These are phyloP conservation scores for Epinotia ramella DNA, from an alignment of 2,888 invertebrate species.

Conservation along the genomic window DNA sequence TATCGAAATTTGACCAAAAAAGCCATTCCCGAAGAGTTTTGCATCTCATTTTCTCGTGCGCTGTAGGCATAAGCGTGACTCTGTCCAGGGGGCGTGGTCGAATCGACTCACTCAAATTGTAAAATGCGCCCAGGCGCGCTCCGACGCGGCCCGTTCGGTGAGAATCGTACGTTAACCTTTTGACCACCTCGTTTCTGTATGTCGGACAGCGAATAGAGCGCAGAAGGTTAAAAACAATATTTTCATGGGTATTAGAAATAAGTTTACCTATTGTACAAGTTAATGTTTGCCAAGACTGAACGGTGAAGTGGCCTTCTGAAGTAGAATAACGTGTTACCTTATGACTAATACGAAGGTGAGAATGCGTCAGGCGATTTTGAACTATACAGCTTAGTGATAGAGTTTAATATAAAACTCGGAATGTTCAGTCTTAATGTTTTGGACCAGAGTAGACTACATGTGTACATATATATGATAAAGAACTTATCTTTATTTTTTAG, in stretches of 20 bases:
- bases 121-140: too few relatives aligned
- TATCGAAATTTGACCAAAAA: too few relatives aligned
- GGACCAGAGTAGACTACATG: conserved; percentile 26
- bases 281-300: conserved; percentile 36
- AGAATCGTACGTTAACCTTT: background rate
- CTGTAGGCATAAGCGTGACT: too few relatives aligned
- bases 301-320: conserved; percentile 36
- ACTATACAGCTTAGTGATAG: conserved; percentile 10
- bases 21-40: too few relatives aligned
- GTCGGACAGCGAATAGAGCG: background rate
- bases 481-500: conserved; percentile 10
- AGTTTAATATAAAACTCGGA: background rate
- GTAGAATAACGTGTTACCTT: conserved; percentile 16
- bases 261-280: background rate
- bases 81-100: too few relatives aligned
- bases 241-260: conserved; percentile 6
- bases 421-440: background rate
- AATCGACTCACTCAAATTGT: too few relatives aligned
- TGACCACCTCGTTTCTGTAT: background rate
- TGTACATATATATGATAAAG: background rate
- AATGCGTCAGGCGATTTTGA: background rate
- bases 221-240: background rate
- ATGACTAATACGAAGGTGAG: background rate
- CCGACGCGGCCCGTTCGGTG: too few relatives aligned
- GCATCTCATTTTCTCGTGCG: too few relatives aligned